These are phyloP conservation scores for Chouioia cunea DNA, from an alignment of 2,888 invertebrate genomes.

Conservation along the genomic window DNA sequence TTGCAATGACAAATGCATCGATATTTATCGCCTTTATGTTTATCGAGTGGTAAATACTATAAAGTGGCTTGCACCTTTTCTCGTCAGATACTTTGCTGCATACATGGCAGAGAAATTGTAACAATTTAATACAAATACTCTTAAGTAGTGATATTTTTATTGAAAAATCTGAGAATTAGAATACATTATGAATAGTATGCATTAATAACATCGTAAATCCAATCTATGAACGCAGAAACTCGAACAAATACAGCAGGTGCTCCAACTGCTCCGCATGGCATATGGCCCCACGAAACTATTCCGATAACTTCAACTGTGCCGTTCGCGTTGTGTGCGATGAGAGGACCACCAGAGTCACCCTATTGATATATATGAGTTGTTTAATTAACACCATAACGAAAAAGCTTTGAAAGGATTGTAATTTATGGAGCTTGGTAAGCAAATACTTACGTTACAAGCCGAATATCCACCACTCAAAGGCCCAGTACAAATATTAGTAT, in stretches of 20 bases:
- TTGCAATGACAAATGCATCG: too few species aligned
- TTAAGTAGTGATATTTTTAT: too few species aligned
- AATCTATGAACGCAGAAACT: constrained; percentile 66
- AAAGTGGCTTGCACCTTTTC: too few species aligned
- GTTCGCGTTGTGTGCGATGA: constrained; percentile 70
- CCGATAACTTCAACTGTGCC: constrained; percentile 76
- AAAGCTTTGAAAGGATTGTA: too few species aligned
- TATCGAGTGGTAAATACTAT: too few species aligned
- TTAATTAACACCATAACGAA: too few species aligned
- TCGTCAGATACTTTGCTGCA: too few species aligned
- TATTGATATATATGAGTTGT: constrained; percentile 49
- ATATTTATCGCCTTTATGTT: too few species aligned
- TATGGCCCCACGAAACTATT: constrained; percentile 70
- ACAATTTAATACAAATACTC: too few species aligned
- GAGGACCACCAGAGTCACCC: constrained; percentile 72
- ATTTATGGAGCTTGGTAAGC: not conserved
- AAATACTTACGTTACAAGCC: constrained; percentile 44
- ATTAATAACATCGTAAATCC: constrained; percentile 57
- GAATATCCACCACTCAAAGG: constrained; percentile 48
- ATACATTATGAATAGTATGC: too few species aligned
- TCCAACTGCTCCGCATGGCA: constrained; percentile 67
- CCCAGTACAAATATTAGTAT: constrained; percentile 58
- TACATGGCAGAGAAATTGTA: too few species aligned
- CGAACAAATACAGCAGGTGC: constrained; percentile 68
- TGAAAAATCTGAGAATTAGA: too few species aligned